Percentiles rank a stretch among this genome's conserved stretches.
Evolutionary conservation across 2,113 vertebrate genomes (phyloP).

Genomic region (Cavia aperea): DNA sequence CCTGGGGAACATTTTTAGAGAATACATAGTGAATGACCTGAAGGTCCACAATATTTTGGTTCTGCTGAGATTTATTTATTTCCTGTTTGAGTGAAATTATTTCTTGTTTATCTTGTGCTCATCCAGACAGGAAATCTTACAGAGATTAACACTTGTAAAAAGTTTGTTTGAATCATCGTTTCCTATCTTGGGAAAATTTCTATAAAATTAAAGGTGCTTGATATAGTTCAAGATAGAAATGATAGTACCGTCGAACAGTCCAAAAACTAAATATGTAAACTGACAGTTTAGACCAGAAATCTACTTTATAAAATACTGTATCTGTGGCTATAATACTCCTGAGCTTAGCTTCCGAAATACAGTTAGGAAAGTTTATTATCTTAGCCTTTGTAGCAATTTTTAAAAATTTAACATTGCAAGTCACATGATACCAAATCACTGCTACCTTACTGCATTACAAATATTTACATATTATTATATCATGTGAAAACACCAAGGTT

Average conservation of each 20-base stretch:
- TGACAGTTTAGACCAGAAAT: neutral
- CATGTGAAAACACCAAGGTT: neutral
- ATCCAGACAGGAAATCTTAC: no score
- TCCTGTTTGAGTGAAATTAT: neutral
- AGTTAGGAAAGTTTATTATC: neutral
- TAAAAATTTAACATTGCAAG: neutral
- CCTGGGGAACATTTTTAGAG: neutral
- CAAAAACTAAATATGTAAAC: neutral
- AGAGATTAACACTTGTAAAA: neutral
- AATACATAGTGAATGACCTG: neutral
- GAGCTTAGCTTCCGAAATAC: neutral
- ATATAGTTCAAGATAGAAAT: neutral
- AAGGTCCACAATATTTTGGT: neutral
- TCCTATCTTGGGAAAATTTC: neutral
- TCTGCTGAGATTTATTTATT: neutral
- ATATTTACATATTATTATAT: neutral
- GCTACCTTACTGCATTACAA: neutral
- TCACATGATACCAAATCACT: neutral
- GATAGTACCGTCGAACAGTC: no score
- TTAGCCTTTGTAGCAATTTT: constrained; percentile 2
- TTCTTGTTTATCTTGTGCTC: neutral
- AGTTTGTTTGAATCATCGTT: neutral
- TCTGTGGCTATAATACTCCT: neutral
- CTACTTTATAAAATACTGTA: neutral
- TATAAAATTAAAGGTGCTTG: neutral